Conservation (phyloP, 2,888 invertebrate species). For the Cheilosia impressa region DNA sequence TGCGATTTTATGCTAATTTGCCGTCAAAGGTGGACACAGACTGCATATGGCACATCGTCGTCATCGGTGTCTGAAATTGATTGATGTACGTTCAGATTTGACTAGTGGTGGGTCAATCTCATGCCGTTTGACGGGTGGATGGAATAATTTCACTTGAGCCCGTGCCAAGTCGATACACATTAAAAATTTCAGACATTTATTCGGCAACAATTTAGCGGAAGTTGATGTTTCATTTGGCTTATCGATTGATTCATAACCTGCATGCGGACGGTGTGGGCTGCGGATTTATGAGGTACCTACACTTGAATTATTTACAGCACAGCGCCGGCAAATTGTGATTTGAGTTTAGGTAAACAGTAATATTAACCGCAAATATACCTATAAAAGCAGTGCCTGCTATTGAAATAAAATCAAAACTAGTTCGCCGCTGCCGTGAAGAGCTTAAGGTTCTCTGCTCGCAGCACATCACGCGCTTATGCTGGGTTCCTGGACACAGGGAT, state of each 20-base stretch:
- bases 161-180: conserved; percentile 1
- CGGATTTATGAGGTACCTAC: neutral
- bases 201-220: neutral
- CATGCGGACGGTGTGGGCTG: neutral
- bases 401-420: too few species aligned
- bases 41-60: neutral
- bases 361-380: too few species aligned
- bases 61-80: conserved; percentile 15
- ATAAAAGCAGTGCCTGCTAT: too few species aligned
- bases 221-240: neutral
- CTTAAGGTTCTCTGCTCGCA: too few species aligned
- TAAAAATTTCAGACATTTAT: neutral
- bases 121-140: neutral
- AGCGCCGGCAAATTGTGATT: neutral
- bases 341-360: neutral
- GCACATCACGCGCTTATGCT: too few species aligned
- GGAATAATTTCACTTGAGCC: conserved; percentile 27
- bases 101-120: neutral
- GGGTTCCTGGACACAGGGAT: too few species aligned
- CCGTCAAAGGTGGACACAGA: conserved; percentile 13
- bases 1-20: conserved; percentile 45
- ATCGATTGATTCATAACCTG: conserved; percentile 1
- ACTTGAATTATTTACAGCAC: neutral
- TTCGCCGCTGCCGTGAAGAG: too few species aligned
- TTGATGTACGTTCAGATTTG: conserved; percentile 30